phyloP scores from a whole-genome alignment of 2,113 vertebrate genomes.

The Chitala chitala region DNA sequence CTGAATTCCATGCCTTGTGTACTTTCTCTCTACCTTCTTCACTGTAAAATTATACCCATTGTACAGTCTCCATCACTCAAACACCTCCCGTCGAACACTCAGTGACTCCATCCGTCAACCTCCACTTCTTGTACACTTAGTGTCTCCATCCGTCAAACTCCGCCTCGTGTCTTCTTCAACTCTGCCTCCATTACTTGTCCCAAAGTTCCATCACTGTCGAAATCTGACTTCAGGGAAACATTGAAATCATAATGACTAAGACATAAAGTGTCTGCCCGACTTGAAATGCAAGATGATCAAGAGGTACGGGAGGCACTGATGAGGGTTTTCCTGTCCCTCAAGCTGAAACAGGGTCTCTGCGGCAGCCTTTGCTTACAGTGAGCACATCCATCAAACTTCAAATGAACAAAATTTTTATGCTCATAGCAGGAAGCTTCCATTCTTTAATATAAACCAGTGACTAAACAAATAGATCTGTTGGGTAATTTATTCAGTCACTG shows the following conservation, averaged over 20 bases:
- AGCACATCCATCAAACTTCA: constrained; percentile 60
- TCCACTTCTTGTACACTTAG: too few relatives aligned
- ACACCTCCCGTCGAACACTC: too few relatives aligned
- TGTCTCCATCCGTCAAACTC: too few relatives aligned
- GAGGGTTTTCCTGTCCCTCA: constrained; percentile 32
- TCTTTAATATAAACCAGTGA: constrained; percentile 37
- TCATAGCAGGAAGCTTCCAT: constrained; percentile 34
- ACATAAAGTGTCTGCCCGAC: not conserved
- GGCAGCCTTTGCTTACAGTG: constrained; percentile 45
- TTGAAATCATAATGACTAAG: constrained; percentile 1
- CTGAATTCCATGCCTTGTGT: too few relatives aligned
- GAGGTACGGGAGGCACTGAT: constrained; percentile 29
- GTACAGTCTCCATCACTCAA: too few relatives aligned
- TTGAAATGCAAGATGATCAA: constrained; percentile 34
- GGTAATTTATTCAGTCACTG: constrained; percentile 37
- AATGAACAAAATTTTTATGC: constrained; percentile 41
- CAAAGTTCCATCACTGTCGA: not conserved
- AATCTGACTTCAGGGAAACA: not conserved
- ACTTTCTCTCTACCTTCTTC: too few relatives aligned
- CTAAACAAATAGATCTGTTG: constrained; percentile 2
- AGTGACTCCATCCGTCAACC: too few relatives aligned
- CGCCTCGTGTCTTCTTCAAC: too few relatives aligned
- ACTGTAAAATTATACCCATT: too few relatives aligned
- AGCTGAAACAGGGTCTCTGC: constrained; percentile 29
- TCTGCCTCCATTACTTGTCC: too few relatives aligned